Conservation (phyloP, 2,797 vertebrate species). For the Agapornis canus region DNA sequence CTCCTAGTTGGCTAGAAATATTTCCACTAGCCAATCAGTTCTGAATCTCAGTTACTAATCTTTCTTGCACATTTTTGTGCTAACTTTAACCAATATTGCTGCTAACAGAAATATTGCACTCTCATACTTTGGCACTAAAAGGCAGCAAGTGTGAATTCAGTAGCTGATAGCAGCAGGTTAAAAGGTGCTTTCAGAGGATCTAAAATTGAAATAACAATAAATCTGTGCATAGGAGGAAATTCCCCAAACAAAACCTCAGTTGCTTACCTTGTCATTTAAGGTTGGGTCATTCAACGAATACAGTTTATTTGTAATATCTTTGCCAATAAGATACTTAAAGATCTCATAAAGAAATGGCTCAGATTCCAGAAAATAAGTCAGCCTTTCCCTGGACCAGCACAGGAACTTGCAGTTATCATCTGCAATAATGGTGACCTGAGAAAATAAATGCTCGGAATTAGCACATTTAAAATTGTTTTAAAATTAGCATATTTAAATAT, state of each 20-base stretch:
- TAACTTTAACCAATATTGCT: neutral
- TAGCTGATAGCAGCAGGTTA: neutral
- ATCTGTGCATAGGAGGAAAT: neutral
- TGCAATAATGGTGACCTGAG: constrained; percentile 90
- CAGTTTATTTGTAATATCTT: constrained; percentile 98
- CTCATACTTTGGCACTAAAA: neutral
- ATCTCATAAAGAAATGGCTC: constrained; percentile 95
- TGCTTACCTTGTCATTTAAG: constrained; percentile 92
- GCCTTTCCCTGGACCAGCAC: constrained; percentile 95
- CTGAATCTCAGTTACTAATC: neutral
- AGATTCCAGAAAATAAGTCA: constrained; percentile 95
- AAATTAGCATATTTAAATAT: neutral
- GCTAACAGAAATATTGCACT: neutral
- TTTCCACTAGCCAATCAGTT: neutral
- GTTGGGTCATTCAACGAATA: constrained; percentile 97
- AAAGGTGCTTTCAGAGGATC: neutral
- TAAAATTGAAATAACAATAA: neutral
- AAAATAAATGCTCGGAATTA: neutral
- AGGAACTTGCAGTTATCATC: constrained; percentile 94
- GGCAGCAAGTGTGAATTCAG: neutral
- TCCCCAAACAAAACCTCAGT: neutral
- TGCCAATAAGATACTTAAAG: constrained; percentile 95
- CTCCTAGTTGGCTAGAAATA: neutral
- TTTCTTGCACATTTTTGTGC: neutral
- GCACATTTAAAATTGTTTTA: neutral